Conservation (phyloP, 2,113 vertebrate genomes). For the Paracanthobrama guichenoti region DNA sequence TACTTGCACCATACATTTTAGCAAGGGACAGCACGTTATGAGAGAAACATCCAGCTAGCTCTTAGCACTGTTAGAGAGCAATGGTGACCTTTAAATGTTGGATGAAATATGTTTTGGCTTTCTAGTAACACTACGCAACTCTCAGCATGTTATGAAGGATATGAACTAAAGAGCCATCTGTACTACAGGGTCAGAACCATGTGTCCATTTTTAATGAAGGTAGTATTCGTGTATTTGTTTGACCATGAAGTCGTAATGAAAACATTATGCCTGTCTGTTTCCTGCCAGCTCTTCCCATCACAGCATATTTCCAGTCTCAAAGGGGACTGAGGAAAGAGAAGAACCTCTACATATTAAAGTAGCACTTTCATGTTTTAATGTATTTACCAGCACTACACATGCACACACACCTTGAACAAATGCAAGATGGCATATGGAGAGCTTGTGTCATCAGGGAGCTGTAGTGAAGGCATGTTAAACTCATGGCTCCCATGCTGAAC, state of each 20-base stretch:
- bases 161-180: neutral
- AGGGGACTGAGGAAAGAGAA: neutral
- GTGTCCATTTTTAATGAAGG: neutral
- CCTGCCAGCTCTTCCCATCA: neutral
- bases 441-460: neutral
- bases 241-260: constrained; percentile 1
- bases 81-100: constrained; percentile 21
- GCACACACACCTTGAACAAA: neutral
- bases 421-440: constrained; percentile 19
- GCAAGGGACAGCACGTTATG: neutral
- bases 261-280: neutral
- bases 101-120: constrained; percentile 22
- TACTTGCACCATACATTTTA: neutral
- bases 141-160: neutral
- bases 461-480: constrained; percentile 29
- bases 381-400: neutral
- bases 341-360: neutral
- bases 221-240: neutral
- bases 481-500: constrained; percentile 11
- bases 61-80: constrained; percentile 7
- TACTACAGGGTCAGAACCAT: neutral
- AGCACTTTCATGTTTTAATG: constrained; percentile 14
- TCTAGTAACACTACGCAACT: neutral
- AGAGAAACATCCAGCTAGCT: neutral
- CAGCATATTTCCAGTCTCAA: constrained; percentile 21